Conservation (phyloP, 1,140 invertebrate genomes). For the Mercenaria mercenaria region DNA sequence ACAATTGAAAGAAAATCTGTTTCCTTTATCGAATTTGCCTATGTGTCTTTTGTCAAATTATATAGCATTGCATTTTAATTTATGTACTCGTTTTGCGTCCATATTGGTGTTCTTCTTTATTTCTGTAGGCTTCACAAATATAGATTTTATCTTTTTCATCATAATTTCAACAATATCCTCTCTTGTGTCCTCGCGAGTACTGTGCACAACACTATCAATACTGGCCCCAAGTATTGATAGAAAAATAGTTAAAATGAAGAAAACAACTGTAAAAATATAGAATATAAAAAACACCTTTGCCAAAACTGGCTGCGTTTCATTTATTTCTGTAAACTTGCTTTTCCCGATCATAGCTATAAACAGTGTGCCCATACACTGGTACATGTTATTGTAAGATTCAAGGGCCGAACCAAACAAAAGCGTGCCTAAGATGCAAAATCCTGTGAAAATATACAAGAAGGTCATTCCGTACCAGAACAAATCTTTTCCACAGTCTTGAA, state of each 20-base stretch:
- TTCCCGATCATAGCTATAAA: conserved; percentile 91
- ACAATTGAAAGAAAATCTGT: no score
- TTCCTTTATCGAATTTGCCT: no score
- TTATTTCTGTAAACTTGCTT: conserved; percentile 90
- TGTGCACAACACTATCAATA: conserved; percentile 31
- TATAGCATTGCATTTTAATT: no score
- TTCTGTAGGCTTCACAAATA: neutral
- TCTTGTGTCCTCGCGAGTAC: neutral
- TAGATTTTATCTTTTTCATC: neutral
- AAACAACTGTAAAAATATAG: conserved; percentile 92
- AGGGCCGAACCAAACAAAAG: conserved; percentile 51
- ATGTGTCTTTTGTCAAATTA: no score
- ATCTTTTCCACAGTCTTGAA: conserved; percentile 42
- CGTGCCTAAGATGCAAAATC: conserved; percentile 45
- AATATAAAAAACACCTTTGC: conserved; percentile 91
- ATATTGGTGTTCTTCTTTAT: no score
- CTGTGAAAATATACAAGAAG: conserved; percentile 46
- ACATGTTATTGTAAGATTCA: conserved; percentile 30
- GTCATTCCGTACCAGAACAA: conserved; percentile 54
- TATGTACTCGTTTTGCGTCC: no score
- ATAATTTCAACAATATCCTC: conserved; percentile 43
- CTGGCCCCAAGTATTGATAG: conserved; percentile 90
- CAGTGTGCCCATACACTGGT: conserved; percentile 86
- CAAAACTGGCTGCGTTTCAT: conserved; percentile 87
- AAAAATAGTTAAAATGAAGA: conserved; percentile 93